Percentiles rank a stretch among this genome's conserved stretches.
Evolutionary conservation across 1,140 invertebrate species (phyloP).

Genomic region (Lanistes nyassanus): DNA sequence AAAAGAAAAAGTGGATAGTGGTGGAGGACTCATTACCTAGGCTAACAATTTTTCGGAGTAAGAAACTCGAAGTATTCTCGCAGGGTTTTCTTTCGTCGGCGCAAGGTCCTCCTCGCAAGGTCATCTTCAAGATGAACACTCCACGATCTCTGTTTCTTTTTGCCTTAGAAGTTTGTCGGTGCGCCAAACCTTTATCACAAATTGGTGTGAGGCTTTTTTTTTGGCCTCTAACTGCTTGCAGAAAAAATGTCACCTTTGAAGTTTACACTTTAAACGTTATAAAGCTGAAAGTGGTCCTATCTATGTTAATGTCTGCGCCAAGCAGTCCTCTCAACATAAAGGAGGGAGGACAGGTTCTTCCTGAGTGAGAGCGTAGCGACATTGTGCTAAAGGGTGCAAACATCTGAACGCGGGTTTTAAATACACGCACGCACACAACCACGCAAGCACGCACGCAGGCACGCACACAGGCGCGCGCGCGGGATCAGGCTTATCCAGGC

Average conservation of each 20-base stretch:
- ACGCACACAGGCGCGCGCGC: conserved; percentile 2
- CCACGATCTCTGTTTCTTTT: no score
- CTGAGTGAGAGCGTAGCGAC: background rate
- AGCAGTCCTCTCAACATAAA: background rate
- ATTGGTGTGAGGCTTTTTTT: no score
- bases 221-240: no score
- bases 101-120: no score
- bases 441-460: background rate
- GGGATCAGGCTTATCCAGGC: background rate
- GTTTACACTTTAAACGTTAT: background rate
- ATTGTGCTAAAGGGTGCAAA: background rate
- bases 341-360: background rate
- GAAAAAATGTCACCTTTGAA: no score
- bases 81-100: no score
- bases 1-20: background rate
- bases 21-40: background rate
- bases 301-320: background rate
- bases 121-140: no score
- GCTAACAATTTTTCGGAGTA: background rate
- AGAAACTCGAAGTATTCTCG: no score
- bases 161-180: no score
- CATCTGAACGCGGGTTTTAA: background rate
- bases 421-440: background rate
- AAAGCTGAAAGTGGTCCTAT: background rate
- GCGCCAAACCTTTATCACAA: no score